A percentile compares a stretch with the other conserved stretches of the same genome.
phyloP scores from a whole-genome alignment of 2,113 vertebrate species.

The Toxostoma redivivum region DNA sequence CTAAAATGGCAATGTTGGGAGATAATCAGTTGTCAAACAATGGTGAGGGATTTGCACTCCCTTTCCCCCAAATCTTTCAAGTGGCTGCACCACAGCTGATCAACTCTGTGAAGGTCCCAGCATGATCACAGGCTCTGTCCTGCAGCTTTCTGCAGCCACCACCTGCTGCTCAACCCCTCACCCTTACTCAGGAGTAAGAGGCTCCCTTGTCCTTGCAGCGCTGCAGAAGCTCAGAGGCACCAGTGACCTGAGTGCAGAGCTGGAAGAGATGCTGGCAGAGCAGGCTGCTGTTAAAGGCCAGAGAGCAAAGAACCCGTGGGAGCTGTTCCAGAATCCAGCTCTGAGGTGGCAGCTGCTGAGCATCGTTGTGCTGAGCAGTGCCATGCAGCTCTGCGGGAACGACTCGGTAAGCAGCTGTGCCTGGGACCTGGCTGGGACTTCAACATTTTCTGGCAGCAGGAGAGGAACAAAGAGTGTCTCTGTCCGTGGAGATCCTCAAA shows the following conservation, averaged over 20 bases:
- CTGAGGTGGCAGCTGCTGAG: slow-evolving; percentile 82
- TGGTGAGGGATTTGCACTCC: not conserved
- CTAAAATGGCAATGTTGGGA: not conserved
- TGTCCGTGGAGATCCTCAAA: not conserved
- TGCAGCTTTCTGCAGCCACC: not conserved
- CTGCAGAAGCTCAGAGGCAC: slow-evolving; percentile 76
- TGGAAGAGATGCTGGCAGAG: slow-evolving; percentile 85
- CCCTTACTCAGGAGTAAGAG: not conserved
- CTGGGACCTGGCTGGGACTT: rapidly evolving
- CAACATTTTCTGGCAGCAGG: not conserved
- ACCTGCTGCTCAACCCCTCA: not conserved
- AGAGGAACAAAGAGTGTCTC: not conserved
- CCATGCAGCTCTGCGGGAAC: slow-evolving; percentile 91
- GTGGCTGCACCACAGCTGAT: not conserved
- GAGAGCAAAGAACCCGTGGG: slow-evolving; percentile 69
- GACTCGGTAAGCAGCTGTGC: slow-evolving; percentile 73
- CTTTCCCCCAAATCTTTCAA: not conserved
- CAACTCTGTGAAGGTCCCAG: not conserved
- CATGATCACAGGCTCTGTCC: not conserved
- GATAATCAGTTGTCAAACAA: not conserved
- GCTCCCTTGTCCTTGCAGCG: slow-evolving; percentile 64
- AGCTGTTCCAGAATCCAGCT: slow-evolving; percentile 72
- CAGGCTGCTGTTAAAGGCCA: slow-evolving; percentile 71
- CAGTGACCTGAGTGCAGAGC: slow-evolving; percentile 71
- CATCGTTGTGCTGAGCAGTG: slow-evolving; percentile 81